phyloP scores from a whole-genome alignment of 2,888 invertebrate genomes.

The Tortrix viridana region DNA sequence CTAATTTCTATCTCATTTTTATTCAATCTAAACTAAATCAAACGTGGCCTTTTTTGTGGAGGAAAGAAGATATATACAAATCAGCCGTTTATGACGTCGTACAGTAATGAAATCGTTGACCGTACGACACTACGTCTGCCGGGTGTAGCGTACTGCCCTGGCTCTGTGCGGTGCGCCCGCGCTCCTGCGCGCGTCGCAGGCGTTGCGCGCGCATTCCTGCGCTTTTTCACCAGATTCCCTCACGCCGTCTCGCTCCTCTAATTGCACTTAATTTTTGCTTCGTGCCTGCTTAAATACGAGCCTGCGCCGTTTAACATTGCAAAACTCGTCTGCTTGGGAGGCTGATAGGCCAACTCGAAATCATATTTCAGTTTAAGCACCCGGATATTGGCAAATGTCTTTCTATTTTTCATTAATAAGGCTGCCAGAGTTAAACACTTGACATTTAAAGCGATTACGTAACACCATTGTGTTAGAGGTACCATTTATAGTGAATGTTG shows the following conservation, averaged over 20 bases:
- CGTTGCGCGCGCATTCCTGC: constrained; percentile 65
- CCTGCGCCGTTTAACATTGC: constrained; percentile 62
- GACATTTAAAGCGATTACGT: constrained; percentile 32
- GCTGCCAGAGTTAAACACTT: constrained; percentile 26
- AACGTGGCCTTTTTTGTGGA: too few species aligned
- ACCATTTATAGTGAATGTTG: constrained; percentile 28
- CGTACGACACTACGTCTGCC: too few species aligned
- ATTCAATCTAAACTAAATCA: too few species aligned
- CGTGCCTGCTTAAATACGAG: constrained; percentile 76
- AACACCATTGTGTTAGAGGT: constrained; percentile 26
- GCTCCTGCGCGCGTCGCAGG: constrained; percentile 40
- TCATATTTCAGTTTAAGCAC: constrained; percentile 9
- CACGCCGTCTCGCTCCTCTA: constrained; percentile 73
- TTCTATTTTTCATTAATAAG: constrained; percentile 1
- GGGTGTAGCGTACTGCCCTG: not conserved
- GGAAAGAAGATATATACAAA: too few species aligned
- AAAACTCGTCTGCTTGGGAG: constrained; percentile 28
- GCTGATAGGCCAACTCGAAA: constrained; percentile 13
- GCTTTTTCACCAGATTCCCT: constrained; percentile 72
- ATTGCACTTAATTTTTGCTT: constrained; percentile 78
- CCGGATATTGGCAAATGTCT: constrained; percentile 4
- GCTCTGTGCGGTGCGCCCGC: constrained; percentile 25
- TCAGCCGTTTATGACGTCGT: too few species aligned
- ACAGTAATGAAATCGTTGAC: too few species aligned
- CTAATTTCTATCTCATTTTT: too few species aligned